Base-by-base conservation (phyloP, 2,797 vertebrate species). In the Myotis daubentonii region DNA sequence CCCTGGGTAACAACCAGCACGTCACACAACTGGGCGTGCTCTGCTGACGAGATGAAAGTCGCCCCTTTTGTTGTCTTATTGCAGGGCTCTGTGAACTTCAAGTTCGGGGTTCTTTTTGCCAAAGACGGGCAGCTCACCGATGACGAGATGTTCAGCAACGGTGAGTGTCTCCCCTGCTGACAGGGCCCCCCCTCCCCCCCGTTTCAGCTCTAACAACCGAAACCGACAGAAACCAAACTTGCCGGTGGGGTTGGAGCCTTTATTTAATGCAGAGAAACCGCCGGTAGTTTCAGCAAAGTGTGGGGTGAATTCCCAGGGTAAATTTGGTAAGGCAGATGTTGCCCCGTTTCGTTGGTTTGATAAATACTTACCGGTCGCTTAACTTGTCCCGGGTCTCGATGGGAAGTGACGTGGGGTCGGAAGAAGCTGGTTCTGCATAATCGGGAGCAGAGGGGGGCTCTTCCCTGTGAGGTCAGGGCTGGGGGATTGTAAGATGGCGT, bases 131-230 rank as follows among this genome's bases (percentile, higher is more conserved):
- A 99, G 98, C 99, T 99, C 95, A 99, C 99, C 22, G 99, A 99
- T 16, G 99, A 99, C 49, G 99, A 99, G 97, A 99, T 99, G 99
- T 99, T 99, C 96, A 99, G 99, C 98, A 99, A 99, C 0, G 99
- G 99, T 99, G 97, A 99, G 98, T 79, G 33, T 6, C 65, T 51
- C 92, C 75, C 19, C 70, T 81, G 16, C 70, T 86, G 0, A 28
- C 1, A 10, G 25, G 78, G n/a, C 36, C 36, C 16, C 6, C 7
- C 6, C 20, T 53, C 28, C 0, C 51, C 60, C 36, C 5, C 9
- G 0, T 33, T 13, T 41, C 5, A 22, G 7, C 75, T 76, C 47
- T 41, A 5, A 47, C 4, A 3, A 3, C 7, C 2, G 41, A n/a
- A 36, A 44, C 28, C 4, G 3, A 3, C 7, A 1, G 41, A n/a